A percentile compares a stretch with the other conserved stretches of the same genome.
These are phyloP conservation scores for Triplophysa rosa DNA, from an alignment of 2,113 vertebrate genomes.

Conservation along the genomic window DNA sequence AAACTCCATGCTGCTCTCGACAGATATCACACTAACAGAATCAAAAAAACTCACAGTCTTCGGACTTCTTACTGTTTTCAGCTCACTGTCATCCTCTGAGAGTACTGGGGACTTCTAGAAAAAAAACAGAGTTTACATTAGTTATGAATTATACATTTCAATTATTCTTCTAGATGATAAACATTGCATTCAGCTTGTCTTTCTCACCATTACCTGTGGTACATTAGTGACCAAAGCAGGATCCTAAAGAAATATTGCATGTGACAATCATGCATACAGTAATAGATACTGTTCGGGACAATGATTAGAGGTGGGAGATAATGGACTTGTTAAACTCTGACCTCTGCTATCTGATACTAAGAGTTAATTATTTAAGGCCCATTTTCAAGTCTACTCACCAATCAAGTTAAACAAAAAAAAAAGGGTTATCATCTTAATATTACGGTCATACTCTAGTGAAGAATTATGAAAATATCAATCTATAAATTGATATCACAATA, in stretches of 20 bases:
- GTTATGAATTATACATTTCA: neutral
- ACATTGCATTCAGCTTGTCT: neutral
- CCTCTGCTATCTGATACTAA: conserved; percentile 48
- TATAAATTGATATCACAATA: too few relatives aligned
- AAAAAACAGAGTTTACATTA: conserved; percentile 33
- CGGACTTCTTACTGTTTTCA: conserved; percentile 73
- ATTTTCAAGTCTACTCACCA: conserved; percentile 27
- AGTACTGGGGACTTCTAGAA: conserved; percentile 82
- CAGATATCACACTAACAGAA: conserved; percentile 75
- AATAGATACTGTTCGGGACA: conserved; percentile 15
- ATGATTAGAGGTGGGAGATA: conserved; percentile 46
- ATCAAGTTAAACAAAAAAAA: neutral
- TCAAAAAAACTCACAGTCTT: conserved; percentile 83
- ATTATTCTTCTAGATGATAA: neutral
- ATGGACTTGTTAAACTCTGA: conserved; percentile 54
- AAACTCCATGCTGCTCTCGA: conserved; percentile 85
- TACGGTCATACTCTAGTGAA: neutral
- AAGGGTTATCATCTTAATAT: neutral
- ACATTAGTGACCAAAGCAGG: conserved; percentile 3
- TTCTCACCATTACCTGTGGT: neutral
- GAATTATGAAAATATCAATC: neutral
- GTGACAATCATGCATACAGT: conserved; percentile 45
- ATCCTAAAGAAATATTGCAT: conserved; percentile 26
- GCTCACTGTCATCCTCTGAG: conserved; percentile 84
- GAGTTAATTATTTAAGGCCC: conserved; percentile 46